Conservation (phyloP, 2,888 invertebrate species). For the Cryptops parisi region DNA sequence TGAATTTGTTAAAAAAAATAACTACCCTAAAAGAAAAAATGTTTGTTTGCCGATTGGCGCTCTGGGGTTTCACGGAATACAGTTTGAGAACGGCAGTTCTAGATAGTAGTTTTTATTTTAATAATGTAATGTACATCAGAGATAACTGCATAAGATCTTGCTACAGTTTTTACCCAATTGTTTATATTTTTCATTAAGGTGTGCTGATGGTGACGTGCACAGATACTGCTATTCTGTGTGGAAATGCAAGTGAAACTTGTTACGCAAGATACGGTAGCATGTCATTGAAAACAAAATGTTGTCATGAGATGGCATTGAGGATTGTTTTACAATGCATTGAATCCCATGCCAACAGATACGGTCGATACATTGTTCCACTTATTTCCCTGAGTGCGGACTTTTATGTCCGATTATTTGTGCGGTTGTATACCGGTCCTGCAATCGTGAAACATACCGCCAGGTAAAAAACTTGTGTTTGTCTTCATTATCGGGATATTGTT, state of each 20-base stretch:
- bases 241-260: conserved; percentile 89
- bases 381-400: conserved; percentile 89
- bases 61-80: too few species aligned
- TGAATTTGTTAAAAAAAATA: too few species aligned
- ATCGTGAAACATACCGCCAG: conserved; percentile 74
- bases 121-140: too few species aligned
- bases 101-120: too few species aligned
- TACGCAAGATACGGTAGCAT: conserved; percentile 83
- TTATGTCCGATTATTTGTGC: conserved; percentile 86
- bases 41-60: too few species aligned
- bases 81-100: too few species aligned
- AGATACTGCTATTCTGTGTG: conserved; percentile 79
- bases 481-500: neutral
- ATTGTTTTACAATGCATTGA: conserved; percentile 84
- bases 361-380: conserved; percentile 79
- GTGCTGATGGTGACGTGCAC: conserved; percentile 90
- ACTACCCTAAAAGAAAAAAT: too few species aligned
- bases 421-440: conserved; percentile 59
- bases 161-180: too few species aligned
- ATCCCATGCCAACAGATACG: conserved; percentile 80
- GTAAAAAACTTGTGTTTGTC: too few species aligned
- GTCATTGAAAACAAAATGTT: conserved; percentile 66
- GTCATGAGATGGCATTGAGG: conserved; percentile 94
- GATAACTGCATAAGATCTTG: too few species aligned
- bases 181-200: conserved; percentile 39